Base-by-base conservation (phyloP, 2,113 vertebrate genomes). In the Labrus mixtus region DNA sequence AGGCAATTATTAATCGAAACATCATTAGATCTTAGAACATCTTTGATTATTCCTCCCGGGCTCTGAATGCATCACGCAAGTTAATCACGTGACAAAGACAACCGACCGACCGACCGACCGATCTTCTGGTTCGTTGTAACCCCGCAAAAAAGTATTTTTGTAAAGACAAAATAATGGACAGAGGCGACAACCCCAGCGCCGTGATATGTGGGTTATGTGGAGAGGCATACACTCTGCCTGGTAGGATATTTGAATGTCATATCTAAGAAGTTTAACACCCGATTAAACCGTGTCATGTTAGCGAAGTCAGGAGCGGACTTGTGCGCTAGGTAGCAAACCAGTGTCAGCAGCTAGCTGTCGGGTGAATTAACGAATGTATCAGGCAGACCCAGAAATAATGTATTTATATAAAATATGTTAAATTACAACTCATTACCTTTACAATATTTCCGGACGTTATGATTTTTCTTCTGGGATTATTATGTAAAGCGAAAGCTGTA, bases 121-220 rank as follows among this genome's bases (percentile, higher is more conserved):
- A n/a, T n/a, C n/a, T n/a, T n/a, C n/a, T n/a, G n/a, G n/a, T n/a
- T n/a, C n/a, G n/a, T n/a, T 33, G 29, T 33, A 33, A 33, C 29
- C 0, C 20, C 10, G 2, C n/a, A 1, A 5, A 11, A 0, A 4
- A 4, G 0, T 1, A 13, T 1, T 10, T 15, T 43, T 0, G 43
- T 2, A 3, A 10, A 4, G 8, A 29, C 1, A 11, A 10, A 45
- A 59, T 0, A 56, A 90, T 88, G 90, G 76, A 90, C 0, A 1
- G 15, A 39, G 16, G 1, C 2, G 16, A 58, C 0, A 25, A 2
- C 3, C 6, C 19, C 0, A 36, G 37, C 6, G 71, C 67, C n/a
- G 63, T 36, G 8, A 4, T 41, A 1, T 94, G 93, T 59, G 63
- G 46, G 0, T 45, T 73, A 0, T 94, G 93, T 46, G 87, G 79